Evolutionary conservation across 2,113 vertebrate species (phyloP).

Genomic region (Dasyornis broadbenti): DNA sequence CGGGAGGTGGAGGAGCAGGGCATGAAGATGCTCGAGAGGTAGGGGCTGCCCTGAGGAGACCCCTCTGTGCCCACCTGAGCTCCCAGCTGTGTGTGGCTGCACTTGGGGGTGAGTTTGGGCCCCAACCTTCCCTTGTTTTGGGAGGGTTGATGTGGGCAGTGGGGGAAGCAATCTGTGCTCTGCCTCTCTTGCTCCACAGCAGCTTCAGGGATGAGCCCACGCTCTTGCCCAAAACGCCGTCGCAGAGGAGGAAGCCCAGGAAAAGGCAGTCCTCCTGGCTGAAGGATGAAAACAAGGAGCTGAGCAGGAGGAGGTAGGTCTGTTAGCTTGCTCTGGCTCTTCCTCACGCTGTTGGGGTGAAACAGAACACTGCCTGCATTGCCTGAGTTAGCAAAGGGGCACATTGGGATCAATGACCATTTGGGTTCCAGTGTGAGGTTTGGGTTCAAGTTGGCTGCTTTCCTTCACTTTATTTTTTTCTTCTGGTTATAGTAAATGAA

Average conservation of each 20-base stretch:
- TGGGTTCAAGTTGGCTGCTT: not conserved
- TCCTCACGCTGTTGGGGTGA: fast-evolving
- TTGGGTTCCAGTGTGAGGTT: not conserved
- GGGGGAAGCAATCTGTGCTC: not conserved
- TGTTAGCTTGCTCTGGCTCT: not conserved
- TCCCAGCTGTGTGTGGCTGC: too few relatives aligned
- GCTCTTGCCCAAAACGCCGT: conserved; percentile 90
- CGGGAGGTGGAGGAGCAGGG: conserved; percentile 89
- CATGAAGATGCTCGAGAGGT: conserved; percentile 85
- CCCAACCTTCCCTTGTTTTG: too few relatives aligned
- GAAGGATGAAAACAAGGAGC: conserved; percentile 72
- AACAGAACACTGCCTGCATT: fast-evolving
- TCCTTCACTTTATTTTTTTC: not conserved
- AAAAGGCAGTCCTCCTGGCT: conserved; percentile 77
- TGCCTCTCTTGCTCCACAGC: conserved; percentile 47
- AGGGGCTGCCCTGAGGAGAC: not conserved
- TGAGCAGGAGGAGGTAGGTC: conserved; percentile 76
- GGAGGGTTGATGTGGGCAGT: fast-evolving
- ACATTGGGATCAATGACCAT: fast-evolving
- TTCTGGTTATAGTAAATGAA: not conserved
- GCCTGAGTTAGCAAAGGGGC: not conserved
- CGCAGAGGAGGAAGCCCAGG: conserved; percentile 83
- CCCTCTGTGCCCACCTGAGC: fast-evolving
- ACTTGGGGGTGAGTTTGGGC: fast-evolving
- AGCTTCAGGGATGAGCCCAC: conserved; percentile 86